Evolutionary conservation across 1,140 invertebrate genomes (phyloP), one percentile per base, ranked within the genome.

Genomic region (Chrysomallon squamiferum): DNA sequence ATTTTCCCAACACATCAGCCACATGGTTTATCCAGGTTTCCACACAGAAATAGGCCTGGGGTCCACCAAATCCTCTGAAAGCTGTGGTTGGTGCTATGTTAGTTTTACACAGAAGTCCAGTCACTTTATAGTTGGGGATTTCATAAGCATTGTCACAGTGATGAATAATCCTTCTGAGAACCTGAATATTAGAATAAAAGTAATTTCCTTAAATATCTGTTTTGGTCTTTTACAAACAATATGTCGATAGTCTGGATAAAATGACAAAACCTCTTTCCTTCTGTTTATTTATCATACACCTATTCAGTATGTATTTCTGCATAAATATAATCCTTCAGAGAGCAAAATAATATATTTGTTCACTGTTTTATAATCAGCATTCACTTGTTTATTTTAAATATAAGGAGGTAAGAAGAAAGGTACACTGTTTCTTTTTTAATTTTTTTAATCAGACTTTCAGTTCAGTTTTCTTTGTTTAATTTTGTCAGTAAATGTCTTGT

Each of bases 21-120:
- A 83, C 68, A 38, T 81, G 43, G 25, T 57, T 58, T n/a, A 85
- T 79, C 15, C 75, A 68, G 18, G 61, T 73, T 59, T 85, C 84
- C 41, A 64, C 69, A 6, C 74, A 56, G 25, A 83, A 66, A 27
- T 72, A 65, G 6, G 69, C 71, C 65, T 85, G 83, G n/a, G 83
- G 84, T 9, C 65, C 61, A 29, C 84, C 84, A 64, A 80, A 85
- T 27, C 82, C 84, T 47, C 84, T 38, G 59, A 85, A 79, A 15
- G 84, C 83, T 18, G 83, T 85, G 52, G 80, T 84, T n/a, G 79
- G 79, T 18, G 67, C 54, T 18, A 72, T 74, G 62, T 85, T 85
- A 9, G 84, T 85, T 59, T 78, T 79, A 47, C 81, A 81, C 1
- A 76, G 15, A 35, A 66, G 56, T 20, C 77, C 76, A 9, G 65